Conservation (phyloP, 2,888 invertebrate species). For the Dioctria linearis region DNA sequence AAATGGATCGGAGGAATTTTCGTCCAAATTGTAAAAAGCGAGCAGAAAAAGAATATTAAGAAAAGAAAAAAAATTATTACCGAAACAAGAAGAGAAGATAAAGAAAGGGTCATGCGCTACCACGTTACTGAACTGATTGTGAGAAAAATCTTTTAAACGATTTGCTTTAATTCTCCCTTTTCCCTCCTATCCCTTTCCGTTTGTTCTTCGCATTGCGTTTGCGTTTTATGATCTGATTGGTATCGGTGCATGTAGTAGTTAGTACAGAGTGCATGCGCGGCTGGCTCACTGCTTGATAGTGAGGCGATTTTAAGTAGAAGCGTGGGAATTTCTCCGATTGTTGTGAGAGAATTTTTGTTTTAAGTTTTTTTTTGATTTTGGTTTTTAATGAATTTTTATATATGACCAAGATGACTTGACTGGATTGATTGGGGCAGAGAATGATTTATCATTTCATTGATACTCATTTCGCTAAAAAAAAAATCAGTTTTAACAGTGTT, state of each 20-base stretch:
- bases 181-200: slow-evolving; percentile 5
- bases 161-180: slow-evolving; percentile 22
- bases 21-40: slow-evolving; percentile 9
- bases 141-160: slow-evolving; percentile 46
- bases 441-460: no score
- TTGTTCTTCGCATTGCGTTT: slow-evolving; percentile 41
- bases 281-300: no score
- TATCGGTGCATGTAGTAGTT: not conserved
- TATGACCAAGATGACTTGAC: not conserved
- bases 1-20: slow-evolving; percentile 40
- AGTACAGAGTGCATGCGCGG: no score
- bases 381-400: not conserved
- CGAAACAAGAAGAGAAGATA: slow-evolving; percentile 45
- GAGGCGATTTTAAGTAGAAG: slow-evolving; percentile 52
- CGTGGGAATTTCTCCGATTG: slow-evolving; percentile 58
- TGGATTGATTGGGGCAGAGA: not conserved
- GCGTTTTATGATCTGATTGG: slow-evolving; percentile 41
- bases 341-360: slow-evolving; percentile 25
- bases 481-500: no score
- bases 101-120: slow-evolving; percentile 48
- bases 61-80: slow-evolving; percentile 29
- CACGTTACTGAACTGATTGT: slow-evolving; percentile 21
- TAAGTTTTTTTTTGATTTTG: not conserved
- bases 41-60: not conserved
- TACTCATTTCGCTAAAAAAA: no score